Evolutionary conservation across 23 tunicate genomes (phyloP).

Genomic region (Trididemnum clinides): DNA sequence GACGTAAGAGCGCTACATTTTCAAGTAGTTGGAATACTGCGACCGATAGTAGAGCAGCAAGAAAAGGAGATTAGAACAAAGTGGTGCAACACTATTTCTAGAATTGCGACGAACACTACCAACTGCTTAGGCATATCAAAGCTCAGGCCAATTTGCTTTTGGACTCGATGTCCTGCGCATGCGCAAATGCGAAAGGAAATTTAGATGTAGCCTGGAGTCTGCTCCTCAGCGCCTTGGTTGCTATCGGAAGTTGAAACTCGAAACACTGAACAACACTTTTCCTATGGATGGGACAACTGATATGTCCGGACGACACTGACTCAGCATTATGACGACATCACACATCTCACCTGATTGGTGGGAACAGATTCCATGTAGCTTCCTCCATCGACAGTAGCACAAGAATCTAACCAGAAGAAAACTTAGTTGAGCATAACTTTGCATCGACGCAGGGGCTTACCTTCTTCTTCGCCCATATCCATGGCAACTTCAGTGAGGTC

Average conservation of each 20-base stretch:
- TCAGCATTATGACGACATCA: not conserved
- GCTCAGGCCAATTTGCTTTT: too few relatives aligned
- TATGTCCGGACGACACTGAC: too few relatives aligned
- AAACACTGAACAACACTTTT: not conserved
- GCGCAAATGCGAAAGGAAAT: too few relatives aligned
- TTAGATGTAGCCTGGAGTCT: not conserved
- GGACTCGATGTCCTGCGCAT: too few relatives aligned
- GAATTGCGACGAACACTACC: too few relatives aligned
- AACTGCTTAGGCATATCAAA: too few relatives aligned
- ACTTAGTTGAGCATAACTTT: not conserved
- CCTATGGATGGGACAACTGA: not conserved
- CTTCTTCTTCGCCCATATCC: constrained; percentile 60
- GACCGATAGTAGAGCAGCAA: too few relatives aligned
- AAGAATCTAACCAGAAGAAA: not conserved
- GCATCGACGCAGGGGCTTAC: not conserved
- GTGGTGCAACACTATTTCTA: too few relatives aligned
- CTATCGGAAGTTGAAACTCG: not conserved
- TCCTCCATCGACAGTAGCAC: not conserved
- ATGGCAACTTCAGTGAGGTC: constrained; percentile 65
- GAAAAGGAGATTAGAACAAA: too few relatives aligned
- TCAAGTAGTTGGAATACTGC: too few relatives aligned
- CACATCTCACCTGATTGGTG: not conserved
- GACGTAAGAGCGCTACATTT: too few relatives aligned
- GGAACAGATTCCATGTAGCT: not conserved
- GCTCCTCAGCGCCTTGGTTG: not conserved